Conservation (phyloP, 64 coral and sea anemone genomes). For the Catalaphyllia jardinei region DNA sequence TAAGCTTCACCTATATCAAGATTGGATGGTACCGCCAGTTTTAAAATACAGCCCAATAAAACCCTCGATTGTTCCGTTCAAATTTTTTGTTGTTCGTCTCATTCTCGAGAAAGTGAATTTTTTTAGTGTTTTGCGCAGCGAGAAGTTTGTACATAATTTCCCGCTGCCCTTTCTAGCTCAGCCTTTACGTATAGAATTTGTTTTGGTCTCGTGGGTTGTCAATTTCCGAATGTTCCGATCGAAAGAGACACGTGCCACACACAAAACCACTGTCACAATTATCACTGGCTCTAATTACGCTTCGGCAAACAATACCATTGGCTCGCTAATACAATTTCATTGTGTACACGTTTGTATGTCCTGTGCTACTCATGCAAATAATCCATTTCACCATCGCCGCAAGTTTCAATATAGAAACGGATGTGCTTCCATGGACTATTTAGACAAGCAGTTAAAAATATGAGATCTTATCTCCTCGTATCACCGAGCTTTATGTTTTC, state of each 20-base stretch:
- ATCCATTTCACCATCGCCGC: slow-evolving; percentile 26
- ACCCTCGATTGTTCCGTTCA: not conserved
- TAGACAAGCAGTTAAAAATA: slow-evolving; percentile 46
- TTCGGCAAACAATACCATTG: slow-evolving; percentile 47
- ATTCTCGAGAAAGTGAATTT: not conserved
- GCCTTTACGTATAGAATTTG: slow-evolving; percentile 13
- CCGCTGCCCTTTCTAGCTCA: not conserved
- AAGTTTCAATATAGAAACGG: slow-evolving; percentile 48
- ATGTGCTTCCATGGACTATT: slow-evolving; percentile 19
- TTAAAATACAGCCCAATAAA: slow-evolving; percentile 16
- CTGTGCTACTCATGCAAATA: slow-evolving; percentile 44
- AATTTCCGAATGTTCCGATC: slow-evolving; percentile 39
- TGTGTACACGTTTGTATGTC: slow-evolving; percentile 47
- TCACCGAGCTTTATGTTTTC: slow-evolving; percentile 4
- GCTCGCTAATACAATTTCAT: slow-evolving; percentile 49
- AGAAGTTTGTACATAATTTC: slow-evolving; percentile 17
- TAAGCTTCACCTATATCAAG: not conserved
- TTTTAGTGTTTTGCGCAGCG: not conserved
- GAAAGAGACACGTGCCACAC: slow-evolving; percentile 30
- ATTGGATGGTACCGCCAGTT: slow-evolving; percentile 8
- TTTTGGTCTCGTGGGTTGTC: slow-evolving; percentile 20
- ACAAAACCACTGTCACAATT: slow-evolving; percentile 49
- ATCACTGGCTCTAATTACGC: slow-evolving; percentile 54
- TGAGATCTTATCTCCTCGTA: slow-evolving; percentile 34
- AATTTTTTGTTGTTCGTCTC: not conserved